Evolutionary conservation across 2,113 vertebrate species (phyloP).

Genomic region (Aplodontia rufa): DNA sequence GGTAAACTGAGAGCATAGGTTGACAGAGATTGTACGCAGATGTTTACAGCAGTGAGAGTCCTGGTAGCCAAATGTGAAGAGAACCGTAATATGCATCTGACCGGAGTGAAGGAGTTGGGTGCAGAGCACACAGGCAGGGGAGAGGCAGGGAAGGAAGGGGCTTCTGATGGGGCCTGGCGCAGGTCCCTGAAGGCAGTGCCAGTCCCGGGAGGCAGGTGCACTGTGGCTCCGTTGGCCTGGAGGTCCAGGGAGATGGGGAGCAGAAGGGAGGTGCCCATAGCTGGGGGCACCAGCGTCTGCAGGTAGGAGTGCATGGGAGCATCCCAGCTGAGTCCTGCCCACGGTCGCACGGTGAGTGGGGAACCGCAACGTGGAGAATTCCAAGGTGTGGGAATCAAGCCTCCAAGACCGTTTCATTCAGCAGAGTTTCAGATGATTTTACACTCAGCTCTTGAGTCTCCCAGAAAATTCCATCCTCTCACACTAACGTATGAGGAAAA

Average conservation of each 20-base stretch:
- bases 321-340: neutral
- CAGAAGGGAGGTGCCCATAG: fast-evolving
- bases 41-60: neutral
- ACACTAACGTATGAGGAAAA: neutral
- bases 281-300: fast-evolving
- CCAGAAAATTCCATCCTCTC: neutral
- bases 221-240: too few species aligned
- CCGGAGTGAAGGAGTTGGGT: neutral
- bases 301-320: too few species aligned
- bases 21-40: too few species aligned
- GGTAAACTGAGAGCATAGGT: neutral
- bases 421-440: neutral
- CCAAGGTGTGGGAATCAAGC: neutral
- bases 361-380: neutral
- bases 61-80: neutral
- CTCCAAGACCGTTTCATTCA: neutral
- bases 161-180: neutral
- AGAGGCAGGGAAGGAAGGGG: neutral
- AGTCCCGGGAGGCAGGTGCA: too few species aligned
- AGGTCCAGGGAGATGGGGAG: too few species aligned
- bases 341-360: too few species aligned
- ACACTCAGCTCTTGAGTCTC: neutral
- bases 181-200: neutral
- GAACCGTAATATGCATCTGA: neutral
- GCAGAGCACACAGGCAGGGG: fast-evolving